Percentiles rank a stretch among this genome's conserved stretches.
phyloP scores from a whole-genome alignment of 1,140 invertebrate species.

The Trichonephila inaurata region DNA sequence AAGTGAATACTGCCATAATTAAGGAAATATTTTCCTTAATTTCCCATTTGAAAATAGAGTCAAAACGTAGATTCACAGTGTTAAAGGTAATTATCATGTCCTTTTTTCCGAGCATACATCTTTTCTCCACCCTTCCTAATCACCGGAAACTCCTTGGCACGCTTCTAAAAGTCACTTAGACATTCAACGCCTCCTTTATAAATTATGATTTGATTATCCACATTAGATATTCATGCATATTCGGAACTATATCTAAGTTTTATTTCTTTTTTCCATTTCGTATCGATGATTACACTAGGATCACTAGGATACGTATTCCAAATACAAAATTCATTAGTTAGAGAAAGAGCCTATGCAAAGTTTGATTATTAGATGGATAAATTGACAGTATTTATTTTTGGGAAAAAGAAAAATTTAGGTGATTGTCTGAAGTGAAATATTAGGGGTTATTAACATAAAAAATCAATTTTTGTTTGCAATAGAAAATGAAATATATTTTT shows the following conservation, averaged over 20 bases:
- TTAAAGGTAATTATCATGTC: background rate
- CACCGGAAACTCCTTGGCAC: conserved; percentile 60
- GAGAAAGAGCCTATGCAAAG: background rate
- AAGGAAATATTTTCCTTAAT: too few relatives aligned
- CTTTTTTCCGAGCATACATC: background rate
- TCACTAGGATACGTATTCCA: background rate
- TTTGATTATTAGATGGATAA: background rate
- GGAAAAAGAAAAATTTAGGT: too few relatives aligned
- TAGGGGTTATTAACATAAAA: too few relatives aligned
- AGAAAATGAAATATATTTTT: too few relatives aligned
- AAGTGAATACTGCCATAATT: too few relatives aligned
- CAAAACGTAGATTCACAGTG: background rate
- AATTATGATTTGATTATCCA: conserved; percentile 33
- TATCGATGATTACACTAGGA: background rate
- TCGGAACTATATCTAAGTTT: background rate
- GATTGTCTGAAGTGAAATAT: too few relatives aligned
- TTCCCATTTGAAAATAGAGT: background rate
- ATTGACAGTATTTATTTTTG: too few relatives aligned
- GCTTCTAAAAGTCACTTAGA: background rate
- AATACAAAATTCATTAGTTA: background rate
- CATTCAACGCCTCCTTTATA: conserved; percentile 33
- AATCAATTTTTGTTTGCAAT: too few relatives aligned
- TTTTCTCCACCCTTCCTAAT: conserved; percentile 39
- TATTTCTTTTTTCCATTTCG: background rate
- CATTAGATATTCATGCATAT: conserved; percentile 51